Conservation (phyloP, 2,113 vertebrate genomes). For the Todiramphus saurophagus region DNA sequence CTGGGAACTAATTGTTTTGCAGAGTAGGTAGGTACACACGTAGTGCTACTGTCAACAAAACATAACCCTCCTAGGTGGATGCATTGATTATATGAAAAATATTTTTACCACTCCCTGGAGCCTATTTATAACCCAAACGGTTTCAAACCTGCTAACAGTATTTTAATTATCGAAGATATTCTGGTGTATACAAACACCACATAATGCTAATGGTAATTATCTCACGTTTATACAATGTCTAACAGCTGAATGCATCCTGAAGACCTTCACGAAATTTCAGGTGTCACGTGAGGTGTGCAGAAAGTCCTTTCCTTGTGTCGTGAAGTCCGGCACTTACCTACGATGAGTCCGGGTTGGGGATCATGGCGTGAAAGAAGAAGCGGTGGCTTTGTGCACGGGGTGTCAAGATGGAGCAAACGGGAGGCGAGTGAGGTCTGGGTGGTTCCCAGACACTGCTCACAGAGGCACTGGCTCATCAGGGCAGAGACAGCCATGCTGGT, state of each 20-base stretch:
- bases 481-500: rapidly evolving
- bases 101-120: slow-evolving; percentile 33
- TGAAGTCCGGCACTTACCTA: not conserved
- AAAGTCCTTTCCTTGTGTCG: not conserved
- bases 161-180: slow-evolving; percentile 33
- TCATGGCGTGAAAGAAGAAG: not conserved
- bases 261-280: not conserved
- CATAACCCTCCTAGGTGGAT: not conserved
- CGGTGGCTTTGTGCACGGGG: rapidly evolving
- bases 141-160: slow-evolving; percentile 12
- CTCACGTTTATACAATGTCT: not conserved
- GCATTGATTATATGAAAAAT: slow-evolving; percentile 40
- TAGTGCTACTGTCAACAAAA: not conserved
- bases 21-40: not conserved
- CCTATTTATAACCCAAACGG: slow-evolving; percentile 23
- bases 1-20: not conserved
- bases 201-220: slow-evolving; percentile 31
- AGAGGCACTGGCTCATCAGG: not conserved
- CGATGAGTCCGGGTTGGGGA: not conserved
- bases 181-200: not conserved
- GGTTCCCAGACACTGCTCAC: not conserved
- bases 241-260: not conserved
- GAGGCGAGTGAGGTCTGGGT: rapidly evolving
- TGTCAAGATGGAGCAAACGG: rapidly evolving
- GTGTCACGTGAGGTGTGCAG: not conserved